These are phyloP conservation scores for Ramphastos sulfuratus DNA, from an alignment of 2,113 vertebrate species.

Conservation along the genomic window DNA sequence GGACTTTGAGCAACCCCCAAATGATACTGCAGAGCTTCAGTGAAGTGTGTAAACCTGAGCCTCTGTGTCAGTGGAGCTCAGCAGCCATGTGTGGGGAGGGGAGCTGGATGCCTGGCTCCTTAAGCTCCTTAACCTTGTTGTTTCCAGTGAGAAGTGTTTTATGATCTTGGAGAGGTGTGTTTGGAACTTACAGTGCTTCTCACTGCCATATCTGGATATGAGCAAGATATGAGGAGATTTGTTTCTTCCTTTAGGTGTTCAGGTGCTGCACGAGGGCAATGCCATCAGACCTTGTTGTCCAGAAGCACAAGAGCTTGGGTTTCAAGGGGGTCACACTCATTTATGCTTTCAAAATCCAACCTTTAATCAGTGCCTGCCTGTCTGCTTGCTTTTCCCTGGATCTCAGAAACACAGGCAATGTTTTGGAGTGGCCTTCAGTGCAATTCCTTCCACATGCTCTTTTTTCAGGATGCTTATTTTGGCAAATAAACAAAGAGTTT, in stretches of 20 bases:
- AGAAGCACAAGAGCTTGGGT: not conserved
- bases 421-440: not conserved
- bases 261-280: not conserved
- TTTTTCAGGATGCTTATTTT: not conserved
- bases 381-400: not conserved
- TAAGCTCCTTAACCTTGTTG: not conserved
- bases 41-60: not conserved
- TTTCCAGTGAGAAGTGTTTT: not conserved
- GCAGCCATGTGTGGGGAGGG: not conserved
- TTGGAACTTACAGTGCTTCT: not conserved
- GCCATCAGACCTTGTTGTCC: not conserved
- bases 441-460: not conserved
- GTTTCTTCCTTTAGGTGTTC: not conserved
- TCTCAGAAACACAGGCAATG: not conserved
- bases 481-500: not conserved
- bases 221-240: not conserved
- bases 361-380: not conserved
- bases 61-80: not conserved
- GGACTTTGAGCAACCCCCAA: not conserved
- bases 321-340: not conserved
- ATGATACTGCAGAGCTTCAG: not conserved
- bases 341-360: not conserved
- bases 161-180: not conserved
- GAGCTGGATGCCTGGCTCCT: not conserved
- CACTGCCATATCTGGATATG: not conserved